Base-by-base conservation (phyloP, 2,888 invertebrate genomes). In the Heliconius sara region DNA sequence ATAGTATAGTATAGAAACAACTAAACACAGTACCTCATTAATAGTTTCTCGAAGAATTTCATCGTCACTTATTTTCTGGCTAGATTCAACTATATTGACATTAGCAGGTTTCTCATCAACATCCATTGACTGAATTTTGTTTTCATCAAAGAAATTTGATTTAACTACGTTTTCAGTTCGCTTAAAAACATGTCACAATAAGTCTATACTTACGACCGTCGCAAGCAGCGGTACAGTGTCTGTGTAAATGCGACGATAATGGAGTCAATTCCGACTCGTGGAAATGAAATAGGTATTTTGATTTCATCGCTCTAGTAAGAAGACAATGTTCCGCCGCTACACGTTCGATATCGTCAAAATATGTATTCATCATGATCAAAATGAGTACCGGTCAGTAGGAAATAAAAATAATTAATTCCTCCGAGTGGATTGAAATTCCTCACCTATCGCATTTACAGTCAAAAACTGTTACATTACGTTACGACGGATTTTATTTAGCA, bases 101-200 rank as follows among this genome's bases (percentile, higher is more conserved):
- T 22, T n/a, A 6, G 47, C 39, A 30, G n/a, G n/a, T 7, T n/a
- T 27, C 19, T 74, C 68, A 22, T 76, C 74, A 13, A 77, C 30
- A 30, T 80, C 72, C 63, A 65, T 67, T 65, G 52, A 47, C 39
- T 78, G 65, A 9, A 30, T 73, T 78, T 85, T 82, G 76, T 81
- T 79, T 13, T 84, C 80, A 1, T 87, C 83, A 80, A 94, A 94
- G 84, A 92, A 94, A 82, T 92, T 92, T 0, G 94, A 94, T 79
- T 88, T 90, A 22, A 91, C 83, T 57, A 87, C 79, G 13, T 90
- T 89, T 87, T 71, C 79, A 84, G 76, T 81, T 88, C 91, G 92
- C 86, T 19, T 88, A 88, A 74, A 65, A 70, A 27, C 2, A 43
- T 66, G 76, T 57, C 30, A 34, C 4, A 7, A 57, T 57, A 60